Base-by-base conservation (phyloP, 2,797 vertebrate genomes). In the Taeniopygia guttata region DNA sequence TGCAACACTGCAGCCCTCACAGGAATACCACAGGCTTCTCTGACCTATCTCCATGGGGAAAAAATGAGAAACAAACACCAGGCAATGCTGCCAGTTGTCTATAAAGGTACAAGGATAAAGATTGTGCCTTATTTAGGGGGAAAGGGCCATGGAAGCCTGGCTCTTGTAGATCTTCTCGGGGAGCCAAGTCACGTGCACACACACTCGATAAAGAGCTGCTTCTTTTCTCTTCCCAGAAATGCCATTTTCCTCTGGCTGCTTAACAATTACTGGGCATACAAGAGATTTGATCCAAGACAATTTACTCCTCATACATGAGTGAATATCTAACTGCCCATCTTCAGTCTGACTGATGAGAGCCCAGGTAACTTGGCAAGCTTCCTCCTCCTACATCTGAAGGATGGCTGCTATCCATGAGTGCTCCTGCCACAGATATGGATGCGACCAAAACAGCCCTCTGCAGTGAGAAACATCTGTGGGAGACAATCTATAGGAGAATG, bases 31-130 rank as follows among this genome's bases (percentile, higher is more conserved):
- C 22, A 66, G 43, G 9, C 30, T 74, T 70, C 69, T 69, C 58
- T 86, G 30, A 30, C 15, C 38, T 42, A 3, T 45, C 9, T 3
- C 43, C 51, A 9, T 13, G 43, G 13, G 40, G n/a, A 38, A 70
- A 22, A 23, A 67, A 80, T 12, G n/a, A 38, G 23, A 46, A 13
- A n/a, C 18, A 84, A 67, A 54, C 30, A 55, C 7, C 21, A 55
- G 30, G 29, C 5, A 1, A 19, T 48, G 8, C 21, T 3, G 0
- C 32, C 25, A 0, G 0, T 5, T 25, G 19, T 7, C 40, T 38
- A 2, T 45, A 60, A 63, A 34, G 6, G 7, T 43, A 34, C 40
- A 32, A 30, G 48, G 42, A 21, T n/a, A 26, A 82, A 17, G 23
- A 45, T 5, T 15, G 26, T 34, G 42, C 14, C 32, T 79, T 66